Evolutionary conservation across 2,888 invertebrate species (phyloP).

Genomic region (Drymonia ruficornis): DNA sequence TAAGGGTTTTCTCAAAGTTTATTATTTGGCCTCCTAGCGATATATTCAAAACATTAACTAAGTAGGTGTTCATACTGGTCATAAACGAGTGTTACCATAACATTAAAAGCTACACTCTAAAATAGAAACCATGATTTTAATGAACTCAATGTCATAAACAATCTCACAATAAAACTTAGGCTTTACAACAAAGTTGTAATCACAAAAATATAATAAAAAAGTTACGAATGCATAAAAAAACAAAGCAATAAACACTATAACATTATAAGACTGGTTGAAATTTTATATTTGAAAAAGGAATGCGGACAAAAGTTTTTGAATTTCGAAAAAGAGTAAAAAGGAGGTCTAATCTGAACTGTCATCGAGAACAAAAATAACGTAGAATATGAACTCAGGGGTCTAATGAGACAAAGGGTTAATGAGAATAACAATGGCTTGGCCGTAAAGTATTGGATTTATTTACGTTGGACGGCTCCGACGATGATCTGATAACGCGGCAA

Average conservation of each 20-base stretch:
- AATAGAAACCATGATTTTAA: background rate
- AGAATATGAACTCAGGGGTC: slow-evolving; percentile 72
- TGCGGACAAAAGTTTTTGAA: slow-evolving; percentile 43
- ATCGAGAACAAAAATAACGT: slow-evolving; percentile 71
- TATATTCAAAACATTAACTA: too few relatives aligned
- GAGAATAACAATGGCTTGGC: slow-evolving; percentile 78
- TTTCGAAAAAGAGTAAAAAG: slow-evolving; percentile 47
- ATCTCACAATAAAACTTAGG: slow-evolving; percentile 31
- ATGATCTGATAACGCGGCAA: slow-evolving; percentile 76
- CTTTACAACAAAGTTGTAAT: slow-evolving; percentile 26
- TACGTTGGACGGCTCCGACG: slow-evolving; percentile 65
- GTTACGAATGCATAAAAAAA: slow-evolving; percentile 15
- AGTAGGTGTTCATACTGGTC: background rate
- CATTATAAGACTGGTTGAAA: slow-evolving; percentile 43
- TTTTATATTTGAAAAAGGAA: slow-evolving; percentile 43
- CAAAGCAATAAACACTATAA: slow-evolving; percentile 43
- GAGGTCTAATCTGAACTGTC: slow-evolving; percentile 76
- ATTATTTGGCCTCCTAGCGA: too few relatives aligned
- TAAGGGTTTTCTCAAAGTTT: too few relatives aligned
- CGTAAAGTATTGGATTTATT: slow-evolving; percentile 83
- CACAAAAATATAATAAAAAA: slow-evolving; percentile 12
- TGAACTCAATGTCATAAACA: slow-evolving; percentile 6
- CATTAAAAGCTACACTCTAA: background rate
- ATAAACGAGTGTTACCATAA: background rate
- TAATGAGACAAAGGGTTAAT: slow-evolving; percentile 84